Evolutionary conservation across 2,888 invertebrate genomes (phyloP), one percentile per base, ranked within the genome.

Genomic region (Tubulanus polymorphus): DNA sequence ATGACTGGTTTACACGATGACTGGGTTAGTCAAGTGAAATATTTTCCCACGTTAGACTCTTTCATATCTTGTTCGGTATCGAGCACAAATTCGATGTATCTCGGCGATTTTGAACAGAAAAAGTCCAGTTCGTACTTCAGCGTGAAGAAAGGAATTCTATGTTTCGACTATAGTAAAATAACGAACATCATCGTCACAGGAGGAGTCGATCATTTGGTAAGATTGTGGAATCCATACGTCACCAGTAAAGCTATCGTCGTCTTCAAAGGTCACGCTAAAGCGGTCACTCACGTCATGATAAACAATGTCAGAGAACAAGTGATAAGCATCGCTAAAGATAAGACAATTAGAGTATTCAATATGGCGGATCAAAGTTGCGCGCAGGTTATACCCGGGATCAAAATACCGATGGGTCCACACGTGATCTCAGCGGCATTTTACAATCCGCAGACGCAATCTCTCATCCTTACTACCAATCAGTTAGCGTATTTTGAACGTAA

Each of bases 211-310:
- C 87, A 87, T 65, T 73, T 84, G 51, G 83, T 89, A 27, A 84
- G 90, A 35, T 81, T 90, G 51, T 92, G 91, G 91, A 90, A 88
- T 78, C 85, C 89, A 0, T 89, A 88, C 73, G 85, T 88, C n/a
- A 84, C 88, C 1, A 79, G 81, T 50, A 85, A 86, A 68, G 84
- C 88, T 0, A 85, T 81, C 45, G 82, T 83, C 10, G 78, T 84
- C 15, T 81, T 90, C 79, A 82, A 41, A 90, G 66, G 66, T 23
- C 70, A 70, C 55, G 62, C 55, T 2, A 67, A 69, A 55, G 71
- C 87, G 12, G 83, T 91, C 62, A 83, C 84, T 20, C 83, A 84
- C 52, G 76, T 91, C 41, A 82, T 88, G 59, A 81, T 89, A 54
- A 88, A 89, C 79, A 83, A 86, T 60, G 74, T 76, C 18, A 87